Evolutionary conservation across 2,888 invertebrate species (phyloP).

Genomic region (Boloria euphrosyne): DNA sequence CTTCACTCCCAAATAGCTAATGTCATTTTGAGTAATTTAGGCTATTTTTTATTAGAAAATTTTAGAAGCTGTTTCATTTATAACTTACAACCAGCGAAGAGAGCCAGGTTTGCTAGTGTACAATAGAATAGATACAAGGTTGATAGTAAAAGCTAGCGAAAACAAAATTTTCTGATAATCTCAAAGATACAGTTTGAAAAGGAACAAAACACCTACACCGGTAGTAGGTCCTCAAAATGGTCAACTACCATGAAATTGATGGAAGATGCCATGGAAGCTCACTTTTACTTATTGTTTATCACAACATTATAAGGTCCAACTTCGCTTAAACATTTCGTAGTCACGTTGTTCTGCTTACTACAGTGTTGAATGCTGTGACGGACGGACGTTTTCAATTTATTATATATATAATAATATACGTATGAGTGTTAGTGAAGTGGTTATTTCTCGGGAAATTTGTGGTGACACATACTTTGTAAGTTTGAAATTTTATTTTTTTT

Average conservation of each 20-base stretch:
- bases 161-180: background rate
- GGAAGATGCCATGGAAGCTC: constrained; percentile 18
- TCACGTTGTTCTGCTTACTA: constrained; percentile 7
- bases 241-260: constrained; percentile 35
- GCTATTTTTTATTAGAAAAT: no score
- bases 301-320: constrained; percentile 15
- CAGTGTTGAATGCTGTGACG: constrained; percentile 5
- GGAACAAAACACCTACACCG: constrained; percentile 15
- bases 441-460: background rate
- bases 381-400: constrained; percentile 17
- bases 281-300: constrained; percentile 28
- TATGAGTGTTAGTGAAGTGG: constrained; percentile 3
- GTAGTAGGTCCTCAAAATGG: constrained; percentile 22
- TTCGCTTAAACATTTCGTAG: constrained; percentile 9
- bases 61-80: no score
- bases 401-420: background rate
- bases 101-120: no score
- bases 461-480: background rate
- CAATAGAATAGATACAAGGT: no score
- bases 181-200: background rate
- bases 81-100: no score
- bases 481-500: background rate
- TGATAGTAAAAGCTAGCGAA: background rate
- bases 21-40: no score
- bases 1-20: no score